A percentile compares a stretch with the other conserved stretches of the same genome.
These are phyloP conservation scores for Gouania willdenowi DNA, from an alignment of 2,797 vertebrate genomes.

Conservation along the genomic window DNA sequence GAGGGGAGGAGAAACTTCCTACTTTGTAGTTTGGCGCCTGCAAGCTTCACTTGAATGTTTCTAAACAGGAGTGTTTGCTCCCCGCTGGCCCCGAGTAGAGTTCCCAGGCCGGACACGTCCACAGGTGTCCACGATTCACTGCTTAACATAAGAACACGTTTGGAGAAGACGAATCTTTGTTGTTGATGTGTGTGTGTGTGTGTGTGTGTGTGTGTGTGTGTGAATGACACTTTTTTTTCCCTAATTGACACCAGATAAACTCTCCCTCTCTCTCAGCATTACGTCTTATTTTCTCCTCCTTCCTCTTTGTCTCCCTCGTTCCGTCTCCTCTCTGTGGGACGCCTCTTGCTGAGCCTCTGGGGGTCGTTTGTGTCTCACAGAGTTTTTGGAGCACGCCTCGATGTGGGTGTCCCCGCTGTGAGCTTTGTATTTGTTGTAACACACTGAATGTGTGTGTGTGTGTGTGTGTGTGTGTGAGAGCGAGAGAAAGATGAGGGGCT, in stretches of 20 bases:
- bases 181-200: conserved; percentile 12
- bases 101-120: conserved; percentile 30
- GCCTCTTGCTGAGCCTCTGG: conserved; percentile 53
- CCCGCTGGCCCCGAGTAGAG: conserved; percentile 32
- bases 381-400: conserved; percentile 54
- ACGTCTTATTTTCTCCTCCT: conserved; percentile 39
- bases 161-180: conserved; percentile 19
- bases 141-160: conserved; percentile 17
- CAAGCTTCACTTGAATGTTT: conserved; percentile 47
- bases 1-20: neutral
- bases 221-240: conserved; percentile 45
- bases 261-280: conserved; percentile 16
- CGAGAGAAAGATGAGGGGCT: conserved; percentile 32
- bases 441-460: neutral
- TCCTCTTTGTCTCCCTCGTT: conserved; percentile 42
- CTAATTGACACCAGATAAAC: conserved; percentile 38
- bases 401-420: conserved; percentile 63
- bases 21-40: conserved; percentile 43
- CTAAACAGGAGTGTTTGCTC: conserved; percentile 12
- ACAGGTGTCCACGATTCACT: conserved; percentile 33
- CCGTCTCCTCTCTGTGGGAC: conserved; percentile 55
- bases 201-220: conserved; percentile 43
- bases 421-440: conserved; percentile 20
- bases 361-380: conserved; percentile 55
- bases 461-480: conserved; percentile 11